Percentiles rank a stretch among this genome's conserved stretches.
Evolutionary conservation across 2,888 invertebrate species (phyloP).

Genomic region (Drosophila subquinaria): DNA sequence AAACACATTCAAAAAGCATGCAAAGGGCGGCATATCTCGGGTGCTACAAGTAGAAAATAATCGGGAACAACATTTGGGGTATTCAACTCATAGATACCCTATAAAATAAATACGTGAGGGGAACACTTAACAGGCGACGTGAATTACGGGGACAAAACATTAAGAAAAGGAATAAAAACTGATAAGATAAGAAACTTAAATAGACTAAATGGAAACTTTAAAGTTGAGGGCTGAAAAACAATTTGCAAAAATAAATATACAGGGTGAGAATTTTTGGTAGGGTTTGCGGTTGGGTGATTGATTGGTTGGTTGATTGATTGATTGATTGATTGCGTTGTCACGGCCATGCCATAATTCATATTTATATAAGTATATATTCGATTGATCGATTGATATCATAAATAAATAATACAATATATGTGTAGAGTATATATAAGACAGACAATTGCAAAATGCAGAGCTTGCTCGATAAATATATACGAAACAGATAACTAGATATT

Average conservation of each 20-base stretch:
- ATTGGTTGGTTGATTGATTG: slow-evolving; percentile 34
- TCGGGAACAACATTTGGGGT: slow-evolving; percentile 23
- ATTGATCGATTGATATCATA: slow-evolving; percentile 36
- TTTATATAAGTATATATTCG: slow-evolving; percentile 4
- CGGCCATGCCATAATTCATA: slow-evolving; percentile 76
- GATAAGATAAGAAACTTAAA: slow-evolving; percentile 20
- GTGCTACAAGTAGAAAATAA: slow-evolving; percentile 18
- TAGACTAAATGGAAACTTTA: slow-evolving; percentile 43
- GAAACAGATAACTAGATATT: slow-evolving; percentile 57
- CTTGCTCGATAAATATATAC: slow-evolving; percentile 64
- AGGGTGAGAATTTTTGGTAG: slow-evolving; percentile 41
- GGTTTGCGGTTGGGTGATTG: slow-evolving; percentile 45
- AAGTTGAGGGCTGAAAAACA: slow-evolving; percentile 20
- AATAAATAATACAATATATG: slow-evolving; percentile 55
- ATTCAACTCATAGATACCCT: slow-evolving; percentile 12
- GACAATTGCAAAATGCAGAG: slow-evolving; percentile 70
- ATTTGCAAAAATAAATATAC: slow-evolving; percentile 52
- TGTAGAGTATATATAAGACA: slow-evolving; percentile 52
- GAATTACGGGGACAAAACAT: slow-evolving; percentile 52
- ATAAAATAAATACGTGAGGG: slow-evolving; percentile 3
- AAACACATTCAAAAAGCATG: slow-evolving; percentile 37
- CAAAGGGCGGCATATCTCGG: slow-evolving; percentile 16
- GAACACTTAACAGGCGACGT: slow-evolving; percentile 41
- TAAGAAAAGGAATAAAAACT: slow-evolving; percentile 17
- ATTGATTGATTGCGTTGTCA: slow-evolving; percentile 42